phyloP scores from a whole-genome alignment of 2,797 vertebrate species.

The Ctenochaetus hawaiiensis region DNA sequence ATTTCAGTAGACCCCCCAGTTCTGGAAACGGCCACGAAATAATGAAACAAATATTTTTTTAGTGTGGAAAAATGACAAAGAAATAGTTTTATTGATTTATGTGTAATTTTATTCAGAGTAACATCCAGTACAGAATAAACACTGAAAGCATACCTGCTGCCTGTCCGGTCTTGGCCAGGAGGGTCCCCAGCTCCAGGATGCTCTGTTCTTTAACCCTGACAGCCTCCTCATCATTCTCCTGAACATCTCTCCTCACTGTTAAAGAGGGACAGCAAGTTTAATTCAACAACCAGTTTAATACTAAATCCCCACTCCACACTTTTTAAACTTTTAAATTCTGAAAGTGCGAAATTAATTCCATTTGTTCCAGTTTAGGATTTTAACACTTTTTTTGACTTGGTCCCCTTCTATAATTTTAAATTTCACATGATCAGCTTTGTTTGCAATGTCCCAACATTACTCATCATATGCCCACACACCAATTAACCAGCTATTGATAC shows the following conservation, averaged over 20 bases:
- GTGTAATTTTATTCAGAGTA: background rate
- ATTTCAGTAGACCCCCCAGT: conserved; percentile 97
- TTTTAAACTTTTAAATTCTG: background rate
- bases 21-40: conserved; percentile 79
- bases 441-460: background rate
- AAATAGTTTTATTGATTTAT: background rate
- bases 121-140: background rate
- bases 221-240: conserved; percentile 96
- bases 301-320: background rate
- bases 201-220: conserved; percentile 99
- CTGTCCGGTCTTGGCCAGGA: conserved; percentile 97
- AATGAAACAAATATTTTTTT: background rate
- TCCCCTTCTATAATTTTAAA: background rate
- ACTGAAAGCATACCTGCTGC: conserved; percentile 90
- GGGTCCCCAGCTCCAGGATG: conserved; percentile 95
- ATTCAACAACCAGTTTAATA: background rate
- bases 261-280: conserved; percentile 4
- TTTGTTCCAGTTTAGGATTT: background rate
- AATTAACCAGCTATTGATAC: background rate
- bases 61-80: background rate
- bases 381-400: background rate
- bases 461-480: rapidly evolving
- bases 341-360: background rate
- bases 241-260: conserved; percentile 96
- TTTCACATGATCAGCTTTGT: background rate